These are phyloP conservation scores for Erynnis tages DNA, from an alignment of 2,888 invertebrate genomes.

Conservation along the genomic window DNA sequence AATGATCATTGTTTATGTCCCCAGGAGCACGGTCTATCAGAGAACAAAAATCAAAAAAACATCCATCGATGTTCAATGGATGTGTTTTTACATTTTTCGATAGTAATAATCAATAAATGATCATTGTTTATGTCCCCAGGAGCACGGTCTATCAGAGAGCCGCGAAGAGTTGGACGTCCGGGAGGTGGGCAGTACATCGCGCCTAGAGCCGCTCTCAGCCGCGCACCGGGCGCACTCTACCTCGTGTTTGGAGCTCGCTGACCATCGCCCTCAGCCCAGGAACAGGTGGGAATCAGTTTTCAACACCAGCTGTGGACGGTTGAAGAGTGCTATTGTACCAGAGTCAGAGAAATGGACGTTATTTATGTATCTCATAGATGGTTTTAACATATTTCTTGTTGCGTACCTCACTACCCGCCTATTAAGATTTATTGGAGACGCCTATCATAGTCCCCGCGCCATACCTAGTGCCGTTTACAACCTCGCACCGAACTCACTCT, in stretches of 20 bases:
- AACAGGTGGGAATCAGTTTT: constrained; percentile 28
- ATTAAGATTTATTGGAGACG: no score
- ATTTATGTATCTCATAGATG: no score
- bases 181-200: constrained; percentile 42
- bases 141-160: constrained; percentile 67
- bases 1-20: no score
- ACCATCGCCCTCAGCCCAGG: constrained; percentile 50
- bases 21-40: no score
- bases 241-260: constrained; percentile 83
- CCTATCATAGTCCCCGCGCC: no score
- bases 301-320: not conserved
- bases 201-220: constrained; percentile 57
- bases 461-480: constrained; percentile 57
- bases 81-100: not conserved
- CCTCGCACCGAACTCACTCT: constrained; percentile 82
- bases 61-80: not conserved
- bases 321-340: constrained; percentile 4
- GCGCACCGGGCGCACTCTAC: constrained; percentile 84
- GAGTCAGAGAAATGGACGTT: no score
- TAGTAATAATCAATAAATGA: not conserved
- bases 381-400: no score
- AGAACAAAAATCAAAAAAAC: not conserved
- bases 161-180: constrained; percentile 63
- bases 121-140: constrained; percentile 40
- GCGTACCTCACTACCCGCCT: no score